phyloP scores from a whole-genome alignment of 2,797 vertebrate genomes.

The Myoxocephalus aenaeus region DNA sequence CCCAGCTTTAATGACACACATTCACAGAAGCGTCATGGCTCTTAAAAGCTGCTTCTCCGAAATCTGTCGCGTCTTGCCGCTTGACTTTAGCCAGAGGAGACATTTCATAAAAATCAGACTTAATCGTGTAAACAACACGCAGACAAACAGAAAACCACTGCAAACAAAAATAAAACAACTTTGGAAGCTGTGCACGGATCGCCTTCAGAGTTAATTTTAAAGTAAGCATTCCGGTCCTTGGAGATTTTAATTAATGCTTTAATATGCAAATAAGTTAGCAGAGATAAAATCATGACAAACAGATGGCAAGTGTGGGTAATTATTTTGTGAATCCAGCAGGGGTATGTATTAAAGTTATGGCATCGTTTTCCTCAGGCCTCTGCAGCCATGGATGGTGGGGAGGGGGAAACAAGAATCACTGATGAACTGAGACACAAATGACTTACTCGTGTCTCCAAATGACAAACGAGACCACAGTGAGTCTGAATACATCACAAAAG shows the following conservation, averaged over 20 bases:
- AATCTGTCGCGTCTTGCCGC: slow-evolving; percentile 72
- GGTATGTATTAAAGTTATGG: slow-evolving; percentile 83
- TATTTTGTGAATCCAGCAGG: slow-evolving; percentile 86
- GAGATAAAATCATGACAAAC: slow-evolving; percentile 94
- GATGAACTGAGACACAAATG: slow-evolving; percentile 53
- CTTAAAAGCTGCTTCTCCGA: slow-evolving; percentile 62
- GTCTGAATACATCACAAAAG: slow-evolving; percentile 27
- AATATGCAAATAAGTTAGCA: slow-evolving; percentile 98
- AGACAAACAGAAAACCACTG: slow-evolving; percentile 73
- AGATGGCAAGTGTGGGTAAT: slow-evolving; percentile 98
- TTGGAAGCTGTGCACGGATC: slow-evolving; percentile 71
- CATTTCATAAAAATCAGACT: slow-evolving; percentile 75
- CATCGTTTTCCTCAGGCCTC: slow-evolving; percentile 81
- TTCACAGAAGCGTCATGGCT: slow-evolving; percentile 65
- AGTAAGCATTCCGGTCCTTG: slow-evolving; percentile 84
- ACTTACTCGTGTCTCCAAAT: slow-evolving; percentile 54
- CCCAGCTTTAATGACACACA: slow-evolving; percentile 78
- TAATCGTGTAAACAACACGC: slow-evolving; percentile 76
- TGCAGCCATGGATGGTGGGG: slow-evolving; percentile 57
- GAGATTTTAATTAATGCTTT: slow-evolving; percentile 99
- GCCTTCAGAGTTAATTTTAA: slow-evolving; percentile 84
- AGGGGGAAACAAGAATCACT: slow-evolving; percentile 3
- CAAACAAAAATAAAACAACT: slow-evolving; percentile 78
- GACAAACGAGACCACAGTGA: slow-evolving; percentile 56
- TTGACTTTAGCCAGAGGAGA: slow-evolving; percentile 77